A percentile compares a stretch with the other conserved stretches of the same genome.
Evolutionary conservation across 2,888 invertebrate species (phyloP).

Genomic region (Orthosia cruda): DNA sequence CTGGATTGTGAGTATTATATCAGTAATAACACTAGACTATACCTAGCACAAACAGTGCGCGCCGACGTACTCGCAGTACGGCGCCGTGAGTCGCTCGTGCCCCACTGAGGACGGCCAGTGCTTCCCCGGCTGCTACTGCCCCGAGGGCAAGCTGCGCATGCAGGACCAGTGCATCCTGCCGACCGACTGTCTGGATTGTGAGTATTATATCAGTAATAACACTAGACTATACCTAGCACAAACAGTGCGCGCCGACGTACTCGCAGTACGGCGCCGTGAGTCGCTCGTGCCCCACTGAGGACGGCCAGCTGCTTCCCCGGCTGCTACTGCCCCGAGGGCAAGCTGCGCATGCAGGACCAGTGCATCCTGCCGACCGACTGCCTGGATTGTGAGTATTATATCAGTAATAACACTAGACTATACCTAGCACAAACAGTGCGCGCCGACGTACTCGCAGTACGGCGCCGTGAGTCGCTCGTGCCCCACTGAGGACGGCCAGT

Average conservation of each 20-base stretch:
- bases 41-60: conserved; percentile 24
- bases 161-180: conserved; percentile 94
- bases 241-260: conserved; percentile 96
- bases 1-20: conserved; percentile 93
- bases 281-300: too few relatives aligned
- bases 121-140: conserved; percentile 97
- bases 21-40: not conserved
- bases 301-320: conserved; percentile 97
- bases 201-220: conserved; percentile 75
- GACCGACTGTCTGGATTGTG: conserved; percentile 95
- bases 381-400: conserved; percentile 93
- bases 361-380: conserved; percentile 95
- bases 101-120: conserved; percentile 93
- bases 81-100: conserved; percentile 90
- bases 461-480: too few relatives aligned
- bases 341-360: conserved; percentile 92
- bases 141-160: conserved; percentile 93
- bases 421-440: conserved; percentile 93
- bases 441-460: too few relatives aligned
- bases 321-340: conserved; percentile 96
- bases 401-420: not conserved
- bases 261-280: too few relatives aligned
- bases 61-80: conserved; percentile 81
- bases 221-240: conserved; percentile 89
- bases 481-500: conserved; percentile 87